phyloP scores from a whole-genome alignment of 2,113 vertebrate species.

The Xiphophorus maculatus region DNA sequence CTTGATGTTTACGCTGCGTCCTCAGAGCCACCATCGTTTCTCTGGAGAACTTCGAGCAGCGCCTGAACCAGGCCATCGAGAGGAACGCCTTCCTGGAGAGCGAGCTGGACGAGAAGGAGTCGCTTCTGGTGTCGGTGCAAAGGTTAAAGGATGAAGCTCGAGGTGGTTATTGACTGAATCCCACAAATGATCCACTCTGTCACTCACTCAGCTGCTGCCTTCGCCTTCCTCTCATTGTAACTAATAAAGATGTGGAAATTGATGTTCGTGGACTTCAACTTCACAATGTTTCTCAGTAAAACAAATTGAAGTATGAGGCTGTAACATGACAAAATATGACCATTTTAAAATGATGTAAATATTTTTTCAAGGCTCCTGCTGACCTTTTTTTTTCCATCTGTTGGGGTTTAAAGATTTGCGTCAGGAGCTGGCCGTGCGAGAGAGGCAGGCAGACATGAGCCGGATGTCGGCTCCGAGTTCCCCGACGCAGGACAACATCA shows the following conservation, averaged over 20 bases:
- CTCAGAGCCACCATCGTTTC: slow-evolving; percentile 95
- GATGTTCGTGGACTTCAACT: not conserved
- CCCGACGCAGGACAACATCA: slow-evolving; percentile 89
- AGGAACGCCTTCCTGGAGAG: slow-evolving; percentile 98
- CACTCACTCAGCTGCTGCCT: not conserved
- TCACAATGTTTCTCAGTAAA: not conserved
- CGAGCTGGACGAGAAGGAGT: slow-evolving; percentile 98
- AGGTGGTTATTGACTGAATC: slow-evolving; percentile 77
- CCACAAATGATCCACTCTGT: not conserved
- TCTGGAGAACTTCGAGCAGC: slow-evolving; percentile 97
- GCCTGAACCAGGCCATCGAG: slow-evolving; percentile 98
- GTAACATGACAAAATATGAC: too few species aligned
- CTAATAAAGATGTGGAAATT: too few species aligned
- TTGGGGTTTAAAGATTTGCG: slow-evolving; percentile 83
- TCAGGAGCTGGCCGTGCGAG: slow-evolving; percentile 93
- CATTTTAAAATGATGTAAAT: too few species aligned
- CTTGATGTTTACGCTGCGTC: not conserved
- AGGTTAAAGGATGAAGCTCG: slow-evolving; percentile 97
- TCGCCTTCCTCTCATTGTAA: not conserved
- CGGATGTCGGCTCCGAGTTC: slow-evolving; percentile 93
- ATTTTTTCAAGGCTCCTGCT: not conserved
- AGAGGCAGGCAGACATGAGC: slow-evolving; percentile 88
- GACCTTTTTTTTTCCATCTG: not conserved
- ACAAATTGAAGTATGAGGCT: too few species aligned
- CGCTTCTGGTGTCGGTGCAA: slow-evolving; percentile 93